A percentile compares a stretch with the other conserved stretches of the same genome.
Evolutionary conservation across 2,888 invertebrate genomes (phyloP).

Genomic region (Amphipoea oculea): DNA sequence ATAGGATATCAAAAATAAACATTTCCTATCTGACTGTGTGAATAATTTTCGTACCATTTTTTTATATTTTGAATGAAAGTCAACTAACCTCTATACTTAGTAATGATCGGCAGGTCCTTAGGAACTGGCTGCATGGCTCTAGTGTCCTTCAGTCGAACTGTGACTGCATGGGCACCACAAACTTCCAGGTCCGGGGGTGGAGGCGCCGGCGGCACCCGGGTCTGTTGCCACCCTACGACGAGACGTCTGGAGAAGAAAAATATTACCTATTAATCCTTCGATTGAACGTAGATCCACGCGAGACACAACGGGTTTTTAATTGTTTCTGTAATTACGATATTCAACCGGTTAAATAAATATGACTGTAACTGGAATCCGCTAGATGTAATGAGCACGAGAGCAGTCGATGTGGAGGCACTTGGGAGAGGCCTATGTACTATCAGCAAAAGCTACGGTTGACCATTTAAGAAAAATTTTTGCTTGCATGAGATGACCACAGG

Average conservation of each 20-base stretch:
- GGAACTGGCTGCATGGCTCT: constrained; percentile 93
- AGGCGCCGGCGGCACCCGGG: constrained; percentile 95
- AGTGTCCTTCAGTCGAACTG: constrained; percentile 91
- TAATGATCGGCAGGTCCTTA: constrained; percentile 95
- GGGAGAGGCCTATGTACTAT: background rate
- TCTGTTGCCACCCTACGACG: constrained; percentile 96
- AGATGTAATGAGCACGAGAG: background rate
- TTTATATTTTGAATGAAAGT: background rate
- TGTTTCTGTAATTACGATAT: background rate
- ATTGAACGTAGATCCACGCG: background rate
- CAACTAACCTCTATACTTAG: constrained; percentile 96
- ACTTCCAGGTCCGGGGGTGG: constrained; percentile 95
- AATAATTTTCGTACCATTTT: no score
- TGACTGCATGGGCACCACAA: constrained; percentile 93
- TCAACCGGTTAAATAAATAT: no score
- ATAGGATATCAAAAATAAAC: no score
- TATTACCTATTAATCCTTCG: background rate
- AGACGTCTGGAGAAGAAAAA: constrained; percentile 85
- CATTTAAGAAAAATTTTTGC: no score
- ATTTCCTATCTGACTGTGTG: no score
- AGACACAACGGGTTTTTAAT: background rate
- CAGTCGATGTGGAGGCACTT: background rate
- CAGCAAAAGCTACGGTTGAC: no score
- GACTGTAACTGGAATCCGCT: background rate
- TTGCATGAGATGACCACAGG: no score